Evolutionary conservation across 1,140 invertebrate genomes (phyloP), one percentile per base, ranked within the genome.

Genomic region (Trachelipus rathkii): DNA sequence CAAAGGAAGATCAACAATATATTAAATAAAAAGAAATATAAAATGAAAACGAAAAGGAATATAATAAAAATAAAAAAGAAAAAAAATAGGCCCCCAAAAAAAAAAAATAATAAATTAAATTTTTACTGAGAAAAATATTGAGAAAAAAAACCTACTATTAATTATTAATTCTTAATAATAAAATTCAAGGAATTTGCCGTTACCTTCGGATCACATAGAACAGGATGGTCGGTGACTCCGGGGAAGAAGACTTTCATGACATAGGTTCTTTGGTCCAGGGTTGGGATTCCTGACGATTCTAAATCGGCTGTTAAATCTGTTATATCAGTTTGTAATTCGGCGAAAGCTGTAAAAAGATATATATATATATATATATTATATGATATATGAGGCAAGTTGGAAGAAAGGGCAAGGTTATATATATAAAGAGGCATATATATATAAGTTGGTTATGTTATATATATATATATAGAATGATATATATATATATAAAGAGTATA

Each of bases 321-420:
- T 93, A 99, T 98, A 86, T 99, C 97, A 1, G 97, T 99, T 87
- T 99, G 97, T 15, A 99, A 87, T 86, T 99, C 97, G n/a, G 96
- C 96, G 89, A 99, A 99, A 2, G 97, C 80, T 81, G 72, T 7
- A 45, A 44, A 11, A 44, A 69, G 21, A 44, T 43, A 67, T 44
- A 44, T 0, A 53, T 23, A 72, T 33, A 72, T 24, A 11, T 44
- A 44, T 60, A 60, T 60, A 60, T 60, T 19, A 60, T 19, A 19
- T 60, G n/a, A 60, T 60, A 15, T 19, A 60, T 60, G 4, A n/a
- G n/a, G n/a, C n/a, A n/a, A n/a, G n/a, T n/a, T n/a, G n/a, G n/a
- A n/a, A n/a, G n/a, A n/a, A n/a, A n/a, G n/a, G n/a, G n/a, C n/a
- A n/a, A n/a, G n/a, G n/a, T n/a, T 60, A 15, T 60, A 15, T 60